phyloP scores from a whole-genome alignment of 2,113 vertebrate species.

The Laticauda colubrina region DNA sequence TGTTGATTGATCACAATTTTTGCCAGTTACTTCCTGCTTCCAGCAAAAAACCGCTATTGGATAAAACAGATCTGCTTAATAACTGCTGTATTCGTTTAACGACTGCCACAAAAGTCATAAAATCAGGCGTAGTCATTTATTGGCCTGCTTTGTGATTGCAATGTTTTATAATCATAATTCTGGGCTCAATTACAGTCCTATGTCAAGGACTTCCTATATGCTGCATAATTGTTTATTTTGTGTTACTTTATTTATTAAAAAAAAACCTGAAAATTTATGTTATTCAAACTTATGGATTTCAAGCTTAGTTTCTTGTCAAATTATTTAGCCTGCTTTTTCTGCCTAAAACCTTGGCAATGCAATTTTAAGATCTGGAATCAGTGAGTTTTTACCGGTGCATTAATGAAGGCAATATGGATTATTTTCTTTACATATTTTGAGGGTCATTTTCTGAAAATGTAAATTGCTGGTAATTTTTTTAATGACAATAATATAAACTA shows the following conservation, averaged over 20 bases:
- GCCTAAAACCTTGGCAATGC: too few relatives aligned
- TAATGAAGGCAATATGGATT: neutral
- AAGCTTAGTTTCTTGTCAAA: neutral
- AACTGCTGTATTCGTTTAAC: neutral
- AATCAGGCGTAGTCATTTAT: neutral
- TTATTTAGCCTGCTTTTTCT: neutral
- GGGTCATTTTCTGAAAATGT: slow-evolving; percentile 51
- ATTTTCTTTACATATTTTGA: neutral
- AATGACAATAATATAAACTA: neutral
- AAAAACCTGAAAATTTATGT: neutral
- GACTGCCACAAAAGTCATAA: neutral
- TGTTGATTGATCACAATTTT: neutral
- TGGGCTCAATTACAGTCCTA: neutral
- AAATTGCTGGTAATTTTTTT: slow-evolving; percentile 5
- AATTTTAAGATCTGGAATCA: neutral
- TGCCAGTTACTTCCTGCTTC: neutral
- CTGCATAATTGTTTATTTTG: neutral
- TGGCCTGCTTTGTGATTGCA: neutral
- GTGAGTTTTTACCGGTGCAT: neutral
- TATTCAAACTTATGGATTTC: neutral
- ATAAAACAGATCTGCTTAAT: neutral
- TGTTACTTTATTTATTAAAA: neutral
- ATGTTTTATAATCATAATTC: neutral
- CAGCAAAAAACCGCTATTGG: too few relatives aligned
- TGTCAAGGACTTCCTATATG: neutral